These are phyloP conservation scores for Brachymystax lenok DNA, from an alignment of 2,797 vertebrate genomes.

Conservation along the genomic window DNA sequence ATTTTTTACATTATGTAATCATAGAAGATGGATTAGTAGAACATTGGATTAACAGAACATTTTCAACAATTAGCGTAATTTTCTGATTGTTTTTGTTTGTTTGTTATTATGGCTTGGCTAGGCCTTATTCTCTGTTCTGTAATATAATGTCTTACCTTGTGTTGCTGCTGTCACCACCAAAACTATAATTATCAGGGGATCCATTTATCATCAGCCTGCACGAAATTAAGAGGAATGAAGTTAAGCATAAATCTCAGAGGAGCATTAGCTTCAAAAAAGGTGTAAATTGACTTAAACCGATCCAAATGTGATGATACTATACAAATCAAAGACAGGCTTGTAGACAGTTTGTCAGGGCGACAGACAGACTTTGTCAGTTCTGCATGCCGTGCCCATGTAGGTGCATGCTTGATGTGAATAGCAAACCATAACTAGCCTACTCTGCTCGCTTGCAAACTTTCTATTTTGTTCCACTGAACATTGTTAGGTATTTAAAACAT, in stretches of 20 bases:
- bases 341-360: not conserved
- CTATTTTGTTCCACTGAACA: not conserved
- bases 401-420: not conserved
- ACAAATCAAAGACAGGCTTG: not conserved
- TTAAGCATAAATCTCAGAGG: not conserved
- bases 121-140: not conserved
- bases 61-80: not conserved
- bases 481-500: not conserved
- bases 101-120: not conserved
- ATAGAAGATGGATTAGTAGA: too few relatives aligned
- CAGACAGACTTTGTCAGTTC: not conserved
- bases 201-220: not conserved
- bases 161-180: not conserved
- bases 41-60: not conserved
- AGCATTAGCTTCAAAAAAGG: not conserved
- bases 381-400: not conserved
- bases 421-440: not conserved
- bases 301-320: not conserved
- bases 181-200: not conserved
- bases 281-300: not conserved
- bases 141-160: not conserved
- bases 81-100: not conserved
- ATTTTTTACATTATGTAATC: not conserved
- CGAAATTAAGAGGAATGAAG: not conserved
- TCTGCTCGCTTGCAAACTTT: not conserved